Conservation (phyloP, 2,113 vertebrate species). For the Calypte anna region DNA sequence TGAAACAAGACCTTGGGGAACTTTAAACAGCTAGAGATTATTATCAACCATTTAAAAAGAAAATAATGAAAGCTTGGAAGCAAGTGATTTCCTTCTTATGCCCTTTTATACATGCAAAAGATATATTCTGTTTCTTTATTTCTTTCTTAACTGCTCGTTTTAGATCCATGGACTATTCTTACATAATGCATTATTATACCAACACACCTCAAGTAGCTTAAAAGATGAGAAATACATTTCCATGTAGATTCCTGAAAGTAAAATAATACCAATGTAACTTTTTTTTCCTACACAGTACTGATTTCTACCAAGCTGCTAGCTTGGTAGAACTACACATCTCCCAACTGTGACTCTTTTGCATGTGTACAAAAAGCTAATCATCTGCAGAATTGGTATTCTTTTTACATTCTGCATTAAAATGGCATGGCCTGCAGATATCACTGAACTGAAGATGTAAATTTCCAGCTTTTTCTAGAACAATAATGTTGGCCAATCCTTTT, state of each 20-base stretch:
- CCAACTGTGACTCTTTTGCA: neutral
- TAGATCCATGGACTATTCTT: neutral
- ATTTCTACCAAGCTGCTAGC: neutral
- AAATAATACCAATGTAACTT: neutral
- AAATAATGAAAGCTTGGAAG: neutral
- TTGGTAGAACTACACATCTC: neutral
- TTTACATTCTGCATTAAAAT: neutral
- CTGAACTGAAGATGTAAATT: neutral
- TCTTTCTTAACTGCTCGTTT: neutral
- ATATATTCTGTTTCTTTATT: neutral
- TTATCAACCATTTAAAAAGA: neutral
- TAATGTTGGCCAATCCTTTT: neutral
- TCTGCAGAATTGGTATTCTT: neutral
- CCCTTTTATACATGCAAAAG: neutral
- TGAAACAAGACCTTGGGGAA: neutral
- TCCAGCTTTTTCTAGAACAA: neutral
- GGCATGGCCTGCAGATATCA: neutral
- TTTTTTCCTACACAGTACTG: neutral
- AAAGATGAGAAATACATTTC: neutral
- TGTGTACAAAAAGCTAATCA: neutral
- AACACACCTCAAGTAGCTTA: neutral
- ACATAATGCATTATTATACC: neutral
- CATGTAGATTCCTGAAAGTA: neutral
- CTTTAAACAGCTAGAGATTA: constrained; percentile 3
- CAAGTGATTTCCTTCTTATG: neutral